Conservation (phyloP, 1,140 invertebrate species). For the Caerostris darwini region DNA sequence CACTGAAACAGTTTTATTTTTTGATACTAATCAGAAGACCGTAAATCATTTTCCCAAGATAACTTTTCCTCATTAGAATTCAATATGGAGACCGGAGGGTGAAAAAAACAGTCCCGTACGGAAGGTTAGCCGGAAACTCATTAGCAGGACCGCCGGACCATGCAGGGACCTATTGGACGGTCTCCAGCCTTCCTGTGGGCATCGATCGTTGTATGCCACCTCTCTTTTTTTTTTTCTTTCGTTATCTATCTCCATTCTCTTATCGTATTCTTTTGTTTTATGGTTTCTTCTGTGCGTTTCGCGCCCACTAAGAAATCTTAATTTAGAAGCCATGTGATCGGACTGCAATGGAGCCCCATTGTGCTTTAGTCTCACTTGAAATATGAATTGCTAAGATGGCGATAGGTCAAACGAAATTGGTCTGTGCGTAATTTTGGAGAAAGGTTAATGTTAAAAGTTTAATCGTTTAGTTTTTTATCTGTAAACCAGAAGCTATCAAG, state of each 20-base stretch:
- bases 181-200: background rate
- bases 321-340: background rate
- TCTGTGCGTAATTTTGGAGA: background rate
- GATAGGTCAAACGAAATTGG: background rate
- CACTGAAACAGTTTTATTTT: background rate
- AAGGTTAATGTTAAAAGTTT: background rate
- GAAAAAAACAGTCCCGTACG: background rate
- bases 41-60: background rate
- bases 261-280: constrained; percentile 1
- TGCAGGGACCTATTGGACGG: background rate
- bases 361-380: background rate
- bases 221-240: background rate
- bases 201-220: background rate
- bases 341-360: background rate
- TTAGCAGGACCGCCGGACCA: background rate
- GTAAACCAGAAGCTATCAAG: too few species aligned
- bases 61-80: background rate
- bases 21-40: background rate
- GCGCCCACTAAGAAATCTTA: background rate
- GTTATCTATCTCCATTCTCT: background rate
- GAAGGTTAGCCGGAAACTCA: constrained; percentile 19
- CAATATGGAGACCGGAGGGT: background rate
- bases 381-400: background rate
- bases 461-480: background rate
- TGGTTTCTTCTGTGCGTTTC: background rate